Base-by-base conservation (phyloP, 1,140 invertebrate species). In the Phortica variegata region DNA sequence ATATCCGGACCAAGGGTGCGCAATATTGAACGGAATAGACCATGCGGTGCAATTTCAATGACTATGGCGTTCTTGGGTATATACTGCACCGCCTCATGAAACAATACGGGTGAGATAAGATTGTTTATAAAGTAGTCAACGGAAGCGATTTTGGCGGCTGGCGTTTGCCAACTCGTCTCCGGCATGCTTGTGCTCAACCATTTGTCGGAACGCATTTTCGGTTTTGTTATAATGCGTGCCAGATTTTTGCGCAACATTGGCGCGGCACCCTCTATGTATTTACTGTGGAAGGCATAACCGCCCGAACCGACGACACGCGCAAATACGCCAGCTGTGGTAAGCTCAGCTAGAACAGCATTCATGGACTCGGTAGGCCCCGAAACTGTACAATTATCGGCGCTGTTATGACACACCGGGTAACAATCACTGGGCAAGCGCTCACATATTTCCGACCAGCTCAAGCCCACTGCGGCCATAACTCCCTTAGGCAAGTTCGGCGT, bases 81-180 rank as follows among this genome's bases (percentile, higher is more conserved):
- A 65, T 91, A 85, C 44, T 82, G 66, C 18, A 97, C 58, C 16
- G 88, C 93, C 66, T 95, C 91, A 47, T 88, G 81, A 78, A 91
- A 91, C 0, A 89, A 76, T 13, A 91, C 89, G 1, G 89, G 90
- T 5, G 89, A 91, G 13, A 96, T 80, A 16, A 98, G 80, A 77
- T 98, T 99, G 79, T 97, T 97, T 1, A 96, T 93, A 72, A 96
- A 92, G 78, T 99, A 99, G 13, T 87, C 90, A 3, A 91, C 86
- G n/a, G 92, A 95, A 42, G 91, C 93, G 40, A 85, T 78, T 58
- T 87, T 82, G 0, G 92, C 89, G 48, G 91, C 60, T 0, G 86
- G 81, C 0, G 85, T 81, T 12, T 81, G 77, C 93, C 93, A 96
- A 15, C 85, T 80, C 1, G 78, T 75, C 77, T 94, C 86, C 0